Evolutionary conservation across 2,113 vertebrate genomes (phyloP).

Genomic region (Eudyptes chrysolophus): DNA sequence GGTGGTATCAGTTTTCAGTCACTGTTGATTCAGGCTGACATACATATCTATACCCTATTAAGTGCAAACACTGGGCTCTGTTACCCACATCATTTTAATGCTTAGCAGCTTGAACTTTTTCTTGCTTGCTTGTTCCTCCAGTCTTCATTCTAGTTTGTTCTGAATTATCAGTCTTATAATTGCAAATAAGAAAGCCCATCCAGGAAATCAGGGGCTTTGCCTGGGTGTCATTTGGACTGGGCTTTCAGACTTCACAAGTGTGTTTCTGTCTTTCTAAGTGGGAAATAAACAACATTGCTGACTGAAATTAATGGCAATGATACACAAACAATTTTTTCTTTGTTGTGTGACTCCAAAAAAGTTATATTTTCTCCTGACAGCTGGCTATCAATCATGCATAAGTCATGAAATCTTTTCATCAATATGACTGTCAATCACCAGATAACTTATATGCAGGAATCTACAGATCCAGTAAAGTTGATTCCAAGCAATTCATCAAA

Average conservation of each 20-base stretch:
- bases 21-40: not conserved
- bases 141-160: not conserved
- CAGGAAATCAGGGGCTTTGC: not conserved
- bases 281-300: not conserved
- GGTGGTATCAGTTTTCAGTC: not conserved
- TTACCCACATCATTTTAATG: not conserved
- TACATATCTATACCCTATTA: not conserved
- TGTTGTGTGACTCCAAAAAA: not conserved
- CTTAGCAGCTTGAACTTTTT: not conserved
- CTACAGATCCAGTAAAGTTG: not conserved
- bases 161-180: not conserved
- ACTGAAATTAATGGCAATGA: slow-evolving; percentile 8
- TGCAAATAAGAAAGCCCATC: not conserved
- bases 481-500: slow-evolving; percentile 23
- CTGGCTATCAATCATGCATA: slow-evolving; percentile 5
- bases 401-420: not conserved
- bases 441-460: not conserved
- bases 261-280: not conserved
- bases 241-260: not conserved
- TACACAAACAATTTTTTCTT: not conserved
- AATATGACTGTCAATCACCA: slow-evolving; percentile 24
- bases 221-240: not conserved
- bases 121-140: not conserved
- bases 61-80: not conserved
- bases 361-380: not conserved